These are phyloP conservation scores for Ormyrus pomaceus DNA, from an alignment of 2,888 invertebrate species.

Conservation along the genomic window DNA sequence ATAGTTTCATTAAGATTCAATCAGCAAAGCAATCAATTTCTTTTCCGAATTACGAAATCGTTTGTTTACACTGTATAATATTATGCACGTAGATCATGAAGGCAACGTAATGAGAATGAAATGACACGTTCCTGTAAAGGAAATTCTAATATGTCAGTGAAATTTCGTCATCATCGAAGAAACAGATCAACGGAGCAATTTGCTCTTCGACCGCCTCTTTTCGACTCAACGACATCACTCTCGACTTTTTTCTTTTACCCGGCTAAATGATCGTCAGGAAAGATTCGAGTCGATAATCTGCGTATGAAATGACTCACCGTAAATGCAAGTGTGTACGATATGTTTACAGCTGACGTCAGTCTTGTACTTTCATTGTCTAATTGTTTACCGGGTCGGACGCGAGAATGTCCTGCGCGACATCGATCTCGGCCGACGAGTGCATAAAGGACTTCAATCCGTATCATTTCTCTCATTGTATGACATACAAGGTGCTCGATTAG, in stretches of 20 bases:
- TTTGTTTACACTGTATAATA: conserved; percentile 29
- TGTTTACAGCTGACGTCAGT: conserved; percentile 47
- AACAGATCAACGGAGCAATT: conserved; percentile 21
- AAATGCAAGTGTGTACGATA: conserved; percentile 52
- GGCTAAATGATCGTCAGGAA: conserved; percentile 50
- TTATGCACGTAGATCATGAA: conserved; percentile 22
- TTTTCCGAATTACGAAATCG: conserved; percentile 7
- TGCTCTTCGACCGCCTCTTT: not conserved
- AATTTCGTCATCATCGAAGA: conserved; percentile 25
- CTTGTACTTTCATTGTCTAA: conserved; percentile 60
- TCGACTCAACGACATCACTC: not conserved
- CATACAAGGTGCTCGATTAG: conserved; percentile 58
- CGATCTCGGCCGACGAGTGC: conserved; percentile 51
- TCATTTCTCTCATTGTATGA: conserved; percentile 59
- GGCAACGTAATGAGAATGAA: conserved; percentile 15
- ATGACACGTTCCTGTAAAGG: conserved; percentile 1
- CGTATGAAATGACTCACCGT: conserved; percentile 61
- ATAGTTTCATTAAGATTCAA: not conserved
- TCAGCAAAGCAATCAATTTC: not conserved
- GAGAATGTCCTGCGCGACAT: conserved; percentile 56
- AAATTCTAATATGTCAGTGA: conserved; percentile 27
- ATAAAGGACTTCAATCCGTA: conserved; percentile 57
- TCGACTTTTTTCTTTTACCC: not conserved
- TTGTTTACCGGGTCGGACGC: conserved; percentile 63
- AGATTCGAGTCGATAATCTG: conserved; percentile 61